These are phyloP conservation scores for Atopsyche davidsoni DNA, from an alignment of 1,140 invertebrate species.

Conservation along the genomic window DNA sequence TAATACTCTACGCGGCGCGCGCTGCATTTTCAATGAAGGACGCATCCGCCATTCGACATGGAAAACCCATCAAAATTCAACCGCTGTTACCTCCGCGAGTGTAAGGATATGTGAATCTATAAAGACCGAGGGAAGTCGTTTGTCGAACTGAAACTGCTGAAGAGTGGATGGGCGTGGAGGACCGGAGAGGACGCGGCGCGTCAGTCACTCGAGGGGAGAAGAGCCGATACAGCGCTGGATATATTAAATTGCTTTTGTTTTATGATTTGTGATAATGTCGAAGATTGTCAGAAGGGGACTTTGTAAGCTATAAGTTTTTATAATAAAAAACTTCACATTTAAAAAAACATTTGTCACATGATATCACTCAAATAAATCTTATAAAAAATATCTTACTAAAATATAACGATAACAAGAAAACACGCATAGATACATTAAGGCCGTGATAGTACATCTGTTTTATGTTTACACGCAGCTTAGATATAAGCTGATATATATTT, in stretches of 20 bases:
- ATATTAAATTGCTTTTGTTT: conserved; percentile 12
- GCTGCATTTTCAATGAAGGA: conserved; percentile 28
- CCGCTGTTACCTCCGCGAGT: conserved; percentile 6
- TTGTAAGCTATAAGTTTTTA: no score
- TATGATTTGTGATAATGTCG: conserved; percentile 4
- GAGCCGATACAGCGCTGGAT: neutral
- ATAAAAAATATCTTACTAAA: no score
- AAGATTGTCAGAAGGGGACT: no score
- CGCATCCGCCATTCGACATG: conserved; percentile 25
- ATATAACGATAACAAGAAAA: no score
- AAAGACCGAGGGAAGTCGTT: conserved; percentile 17
- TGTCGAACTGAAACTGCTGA: conserved; percentile 20
- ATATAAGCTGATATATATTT: no score
- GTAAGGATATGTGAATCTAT: conserved; percentile 4
- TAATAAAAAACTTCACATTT: no score
- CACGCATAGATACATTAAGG: no score
- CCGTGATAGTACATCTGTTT: no score
- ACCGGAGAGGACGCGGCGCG: no score
- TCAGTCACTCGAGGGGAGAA: conserved; percentile 9
- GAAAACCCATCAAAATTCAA: conserved; percentile 30
- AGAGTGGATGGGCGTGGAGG: conserved; percentile 16
- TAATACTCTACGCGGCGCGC: conserved; percentile 18
- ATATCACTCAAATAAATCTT: no score
- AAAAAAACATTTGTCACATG: no score
- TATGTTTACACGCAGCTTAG: no score